These are phyloP conservation scores for Calycopis cecrops DNA, from an alignment of 1,140 invertebrate genomes.

Conservation along the genomic window DNA sequence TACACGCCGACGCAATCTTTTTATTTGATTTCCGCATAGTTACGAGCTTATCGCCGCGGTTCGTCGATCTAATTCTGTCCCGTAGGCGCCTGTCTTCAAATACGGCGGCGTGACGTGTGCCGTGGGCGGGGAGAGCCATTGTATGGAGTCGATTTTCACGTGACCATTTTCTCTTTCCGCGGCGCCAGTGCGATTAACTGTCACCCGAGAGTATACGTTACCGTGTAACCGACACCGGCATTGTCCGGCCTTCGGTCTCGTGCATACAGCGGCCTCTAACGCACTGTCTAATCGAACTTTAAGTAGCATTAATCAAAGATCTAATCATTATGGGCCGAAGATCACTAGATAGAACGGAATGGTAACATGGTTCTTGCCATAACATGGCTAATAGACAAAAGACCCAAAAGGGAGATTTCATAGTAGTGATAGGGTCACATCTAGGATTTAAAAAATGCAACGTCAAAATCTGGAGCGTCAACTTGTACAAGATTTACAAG, in stretches of 20 bases:
- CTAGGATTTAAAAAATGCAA: too few species aligned
- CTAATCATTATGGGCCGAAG: too few species aligned
- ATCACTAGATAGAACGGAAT: too few species aligned
- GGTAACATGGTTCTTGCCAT: too few species aligned
- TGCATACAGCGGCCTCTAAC: constrained; percentile 60
- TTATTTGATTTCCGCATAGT: constrained; percentile 67
- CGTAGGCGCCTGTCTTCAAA: constrained; percentile 55
- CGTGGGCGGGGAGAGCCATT: constrained; percentile 43
- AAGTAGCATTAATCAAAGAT: too few species aligned
- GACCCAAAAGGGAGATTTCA: too few species aligned
- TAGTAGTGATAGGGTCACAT: too few species aligned
- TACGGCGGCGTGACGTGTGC: constrained; percentile 46
- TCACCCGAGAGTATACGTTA: constrained; percentile 57
- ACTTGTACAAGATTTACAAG: constrained; percentile 1
- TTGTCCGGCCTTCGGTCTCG: constrained; percentile 60
- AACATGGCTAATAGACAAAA: too few species aligned
- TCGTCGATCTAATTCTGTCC: constrained; percentile 56
- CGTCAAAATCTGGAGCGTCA: too few species aligned
- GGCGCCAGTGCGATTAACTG: constrained; percentile 64
- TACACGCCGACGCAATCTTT: constrained; percentile 59
- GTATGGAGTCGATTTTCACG: constrained; percentile 51
- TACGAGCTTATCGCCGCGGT: constrained; percentile 50
- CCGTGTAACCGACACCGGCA: constrained; percentile 65
- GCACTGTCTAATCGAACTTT: neutral
- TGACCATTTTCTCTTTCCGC: constrained; percentile 50